Conservation (phyloP, 2,888 invertebrate genomes). For the Notodonta dromedarius region DNA sequence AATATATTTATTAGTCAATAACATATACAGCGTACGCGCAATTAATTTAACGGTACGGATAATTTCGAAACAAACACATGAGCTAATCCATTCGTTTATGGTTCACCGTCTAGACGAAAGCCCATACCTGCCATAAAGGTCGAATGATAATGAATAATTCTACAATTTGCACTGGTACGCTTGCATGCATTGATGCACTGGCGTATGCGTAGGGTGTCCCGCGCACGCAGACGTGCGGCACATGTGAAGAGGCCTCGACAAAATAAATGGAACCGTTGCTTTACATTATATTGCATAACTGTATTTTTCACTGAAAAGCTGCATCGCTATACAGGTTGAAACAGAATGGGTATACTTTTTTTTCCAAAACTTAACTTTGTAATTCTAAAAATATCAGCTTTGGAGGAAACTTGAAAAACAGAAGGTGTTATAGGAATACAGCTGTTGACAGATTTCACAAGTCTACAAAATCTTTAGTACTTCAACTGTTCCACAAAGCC, state of each 20-base stretch:
- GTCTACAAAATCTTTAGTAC: too few species aligned
- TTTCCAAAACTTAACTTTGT: too few species aligned
- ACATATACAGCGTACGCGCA: conserved; percentile 31
- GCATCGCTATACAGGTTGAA: conserved; percentile 19
- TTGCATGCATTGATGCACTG: conserved; percentile 56
- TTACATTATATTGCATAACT: conserved; percentile 51
- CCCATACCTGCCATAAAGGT: conserved; percentile 44
- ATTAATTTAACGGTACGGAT: conserved; percentile 34
- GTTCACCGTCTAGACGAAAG: conserved; percentile 42
- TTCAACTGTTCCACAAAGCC: too few species aligned
- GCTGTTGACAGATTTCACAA: too few species aligned
- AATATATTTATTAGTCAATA: conserved; percentile 23
- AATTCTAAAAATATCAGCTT: too few species aligned
- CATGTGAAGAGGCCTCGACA: conserved; percentile 45
- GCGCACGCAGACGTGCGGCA: conserved; percentile 49
- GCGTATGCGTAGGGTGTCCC: conserved; percentile 51
- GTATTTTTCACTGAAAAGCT: conserved; percentile 43
- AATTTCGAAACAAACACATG: conserved; percentile 33
- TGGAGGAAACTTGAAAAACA: too few species aligned
- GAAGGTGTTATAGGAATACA: too few species aligned
- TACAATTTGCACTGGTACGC: conserved; percentile 54
- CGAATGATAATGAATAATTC: conserved; percentile 62
- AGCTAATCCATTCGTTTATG: conserved; percentile 45
- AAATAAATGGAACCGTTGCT: conserved; percentile 46
- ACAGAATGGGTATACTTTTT: too few species aligned